These are phyloP conservation scores for Zapus hudsonius DNA, from an alignment of 2,113 vertebrate genomes.

Conservation along the genomic window DNA sequence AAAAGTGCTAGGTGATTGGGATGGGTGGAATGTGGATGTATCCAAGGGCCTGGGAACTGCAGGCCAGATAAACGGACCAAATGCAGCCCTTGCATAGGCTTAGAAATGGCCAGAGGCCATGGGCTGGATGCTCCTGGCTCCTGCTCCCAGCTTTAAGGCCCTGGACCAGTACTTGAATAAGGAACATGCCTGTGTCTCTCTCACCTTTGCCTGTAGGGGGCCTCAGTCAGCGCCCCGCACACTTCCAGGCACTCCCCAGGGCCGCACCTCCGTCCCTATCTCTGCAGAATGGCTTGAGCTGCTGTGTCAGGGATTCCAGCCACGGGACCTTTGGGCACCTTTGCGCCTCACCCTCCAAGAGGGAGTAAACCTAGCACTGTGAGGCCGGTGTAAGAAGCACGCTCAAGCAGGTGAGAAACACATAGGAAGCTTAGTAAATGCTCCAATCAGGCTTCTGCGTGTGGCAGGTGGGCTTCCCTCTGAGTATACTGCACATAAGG, in stretches of 20 bases:
- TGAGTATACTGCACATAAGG: no score
- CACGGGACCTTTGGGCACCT: neutral
- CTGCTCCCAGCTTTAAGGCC: neutral
- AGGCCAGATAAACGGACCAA: no score
- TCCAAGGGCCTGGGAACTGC: neutral
- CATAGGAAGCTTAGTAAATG: accelerated
- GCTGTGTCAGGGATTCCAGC: no score
- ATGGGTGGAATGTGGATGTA: neutral
- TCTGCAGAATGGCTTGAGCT: neutral
- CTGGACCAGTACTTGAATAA: neutral
- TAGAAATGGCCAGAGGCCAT: neutral
- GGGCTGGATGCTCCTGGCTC: accelerated
- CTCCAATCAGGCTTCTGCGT: accelerated
- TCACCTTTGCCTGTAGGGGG: neutral
- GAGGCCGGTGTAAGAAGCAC: neutral
- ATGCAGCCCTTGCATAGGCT: accelerated
- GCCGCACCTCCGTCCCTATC: neutral
- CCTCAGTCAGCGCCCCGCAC: neutral
- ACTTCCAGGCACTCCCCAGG: neutral
- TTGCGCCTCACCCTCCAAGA: neutral
- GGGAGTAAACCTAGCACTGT: neutral
- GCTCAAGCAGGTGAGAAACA: neutral
- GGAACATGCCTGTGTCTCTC: accelerated
- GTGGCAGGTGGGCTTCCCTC: neutral
- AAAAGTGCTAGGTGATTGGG: neutral